These are phyloP conservation scores for Drosophila ustulata DNA, from an alignment of 2,888 invertebrate genomes.

Conservation along the genomic window DNA sequence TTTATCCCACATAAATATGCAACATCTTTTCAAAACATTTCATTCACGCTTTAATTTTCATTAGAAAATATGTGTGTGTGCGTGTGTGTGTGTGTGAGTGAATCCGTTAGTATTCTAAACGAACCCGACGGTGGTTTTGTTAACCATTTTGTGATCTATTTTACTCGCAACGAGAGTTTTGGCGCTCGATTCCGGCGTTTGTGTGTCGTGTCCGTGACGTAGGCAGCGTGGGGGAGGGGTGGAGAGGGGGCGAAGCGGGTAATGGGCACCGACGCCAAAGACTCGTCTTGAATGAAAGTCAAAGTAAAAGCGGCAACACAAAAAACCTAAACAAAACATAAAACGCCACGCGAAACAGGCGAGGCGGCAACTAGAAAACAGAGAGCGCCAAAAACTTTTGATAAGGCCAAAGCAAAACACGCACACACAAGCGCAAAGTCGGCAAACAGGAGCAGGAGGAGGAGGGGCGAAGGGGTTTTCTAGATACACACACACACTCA, in stretches of 20 bases:
- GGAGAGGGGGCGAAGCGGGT: slow-evolving; percentile 8
- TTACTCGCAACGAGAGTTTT: slow-evolving; percentile 66
- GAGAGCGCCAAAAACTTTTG: slow-evolving; percentile 68
- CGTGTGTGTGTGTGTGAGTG: slow-evolving; percentile 26
- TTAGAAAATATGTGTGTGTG: slow-evolving; percentile 45
- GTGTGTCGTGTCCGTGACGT: slow-evolving; percentile 63
- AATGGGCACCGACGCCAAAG: slow-evolving; percentile 42
- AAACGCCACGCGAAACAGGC: slow-evolving; percentile 54
- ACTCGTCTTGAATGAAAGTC: slow-evolving; percentile 84
- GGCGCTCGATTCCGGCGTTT: slow-evolving; percentile 65
- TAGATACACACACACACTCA: background rate
- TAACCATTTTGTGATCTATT: slow-evolving; percentile 80
- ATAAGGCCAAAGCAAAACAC: slow-evolving; percentile 67
- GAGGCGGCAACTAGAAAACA: slow-evolving; percentile 57
- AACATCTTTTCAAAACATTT: slow-evolving; percentile 17
- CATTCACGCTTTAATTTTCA: slow-evolving; percentile 64
- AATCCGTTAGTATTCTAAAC: slow-evolving; percentile 47
- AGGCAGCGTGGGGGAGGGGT: too few relatives aligned
- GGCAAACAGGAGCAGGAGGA: background rate
- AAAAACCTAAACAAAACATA: slow-evolving; percentile 81
- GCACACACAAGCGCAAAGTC: slow-evolving; percentile 18
- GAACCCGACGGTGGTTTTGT: slow-evolving; percentile 62
- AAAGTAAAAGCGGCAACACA: slow-evolving; percentile 82
- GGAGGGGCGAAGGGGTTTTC: background rate
- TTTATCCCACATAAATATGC: slow-evolving; percentile 3